Evolutionary conservation across 30 jellyfish, hydroid and myxozoan genomes (phyloP).

Genomic region (Clytia hemisphaerica): DNA sequence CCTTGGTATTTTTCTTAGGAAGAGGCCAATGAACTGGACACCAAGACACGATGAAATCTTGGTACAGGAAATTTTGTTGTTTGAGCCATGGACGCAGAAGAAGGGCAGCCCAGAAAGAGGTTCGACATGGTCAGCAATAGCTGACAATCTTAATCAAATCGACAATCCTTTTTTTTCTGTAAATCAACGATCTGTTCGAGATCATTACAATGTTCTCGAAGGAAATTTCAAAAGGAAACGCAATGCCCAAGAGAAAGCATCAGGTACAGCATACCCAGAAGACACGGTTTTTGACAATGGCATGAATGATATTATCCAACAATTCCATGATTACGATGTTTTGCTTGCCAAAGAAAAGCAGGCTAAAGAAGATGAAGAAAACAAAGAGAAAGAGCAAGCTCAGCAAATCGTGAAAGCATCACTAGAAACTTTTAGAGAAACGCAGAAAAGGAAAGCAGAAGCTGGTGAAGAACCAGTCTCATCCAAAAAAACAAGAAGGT

Average conservation of each 20-base stretch:
- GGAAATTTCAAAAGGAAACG: neutral
- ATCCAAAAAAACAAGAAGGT: too few species aligned
- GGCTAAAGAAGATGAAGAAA: neutral
- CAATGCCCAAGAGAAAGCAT: slow-evolving; percentile 8
- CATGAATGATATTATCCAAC: neutral
- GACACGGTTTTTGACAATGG: slow-evolving; percentile 2
- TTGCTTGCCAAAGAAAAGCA: neutral
- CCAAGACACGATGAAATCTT: too few species aligned
- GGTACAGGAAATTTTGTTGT: too few species aligned
- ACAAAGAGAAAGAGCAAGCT: slow-evolving; percentile 9
- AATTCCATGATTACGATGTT: neutral
- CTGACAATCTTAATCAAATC: neutral
- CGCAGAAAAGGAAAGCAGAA: slow-evolving; percentile 13
- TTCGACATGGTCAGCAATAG: neutral
- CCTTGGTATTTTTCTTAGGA: too few species aligned
- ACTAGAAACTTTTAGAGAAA: neutral
- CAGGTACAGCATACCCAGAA: slow-evolving; percentile 25
- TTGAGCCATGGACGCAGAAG: too few species aligned
- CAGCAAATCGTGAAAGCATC: slow-evolving; percentile 12
- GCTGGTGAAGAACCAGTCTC: too few species aligned
- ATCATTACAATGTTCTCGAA: neutral
- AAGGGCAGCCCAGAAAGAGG: too few species aligned
- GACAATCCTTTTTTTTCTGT: neutral
- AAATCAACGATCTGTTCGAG: slow-evolving; percentile 14
- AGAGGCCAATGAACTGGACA: too few species aligned